Evolutionary conservation across 2,888 invertebrate species (phyloP).

Genomic region (Odontothrips loti): DNA sequence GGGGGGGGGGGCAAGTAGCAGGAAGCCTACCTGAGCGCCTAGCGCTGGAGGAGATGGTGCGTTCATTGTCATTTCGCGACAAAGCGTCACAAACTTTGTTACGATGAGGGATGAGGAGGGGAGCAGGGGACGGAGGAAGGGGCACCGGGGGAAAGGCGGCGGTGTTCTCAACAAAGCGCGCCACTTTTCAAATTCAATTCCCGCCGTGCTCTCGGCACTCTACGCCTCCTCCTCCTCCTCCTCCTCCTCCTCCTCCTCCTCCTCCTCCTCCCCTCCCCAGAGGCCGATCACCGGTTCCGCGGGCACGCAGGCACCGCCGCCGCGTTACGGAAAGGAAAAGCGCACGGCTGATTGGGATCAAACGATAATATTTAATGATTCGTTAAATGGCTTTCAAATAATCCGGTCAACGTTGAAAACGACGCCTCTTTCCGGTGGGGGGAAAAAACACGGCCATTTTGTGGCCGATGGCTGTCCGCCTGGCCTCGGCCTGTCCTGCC

Average conservation of each 20-base stretch:
- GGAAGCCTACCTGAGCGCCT: too few relatives aligned
- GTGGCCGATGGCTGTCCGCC: too few relatives aligned
- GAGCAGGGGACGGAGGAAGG: not conserved
- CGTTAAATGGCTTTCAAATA: too few relatives aligned
- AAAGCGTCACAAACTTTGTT: constrained; percentile 16
- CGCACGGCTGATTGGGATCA: too few relatives aligned
- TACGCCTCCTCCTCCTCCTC: not conserved
- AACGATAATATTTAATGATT: too few relatives aligned
- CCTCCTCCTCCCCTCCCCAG: not conserved
- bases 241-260: not conserved
- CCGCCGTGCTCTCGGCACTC: constrained; percentile 1
- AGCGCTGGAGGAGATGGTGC: not conserved
- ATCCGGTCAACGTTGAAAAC: too few relatives aligned
- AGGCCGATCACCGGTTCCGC: not conserved
- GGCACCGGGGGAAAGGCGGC: not conserved
- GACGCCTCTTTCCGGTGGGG: too few relatives aligned
- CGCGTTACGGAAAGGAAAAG: too few relatives aligned
- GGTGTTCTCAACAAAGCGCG: constrained; percentile 6
- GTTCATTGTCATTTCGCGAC: constrained; percentile 12
- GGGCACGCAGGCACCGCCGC: too few relatives aligned
- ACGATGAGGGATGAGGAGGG: not conserved
- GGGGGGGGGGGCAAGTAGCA: not conserved
- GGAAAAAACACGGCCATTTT: too few relatives aligned
- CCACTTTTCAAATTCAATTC: constrained; percentile 26
- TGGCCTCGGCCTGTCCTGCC: too few relatives aligned